Base-by-base conservation (phyloP, 1,140 invertebrate species). In the Brachystomella parvula region DNA sequence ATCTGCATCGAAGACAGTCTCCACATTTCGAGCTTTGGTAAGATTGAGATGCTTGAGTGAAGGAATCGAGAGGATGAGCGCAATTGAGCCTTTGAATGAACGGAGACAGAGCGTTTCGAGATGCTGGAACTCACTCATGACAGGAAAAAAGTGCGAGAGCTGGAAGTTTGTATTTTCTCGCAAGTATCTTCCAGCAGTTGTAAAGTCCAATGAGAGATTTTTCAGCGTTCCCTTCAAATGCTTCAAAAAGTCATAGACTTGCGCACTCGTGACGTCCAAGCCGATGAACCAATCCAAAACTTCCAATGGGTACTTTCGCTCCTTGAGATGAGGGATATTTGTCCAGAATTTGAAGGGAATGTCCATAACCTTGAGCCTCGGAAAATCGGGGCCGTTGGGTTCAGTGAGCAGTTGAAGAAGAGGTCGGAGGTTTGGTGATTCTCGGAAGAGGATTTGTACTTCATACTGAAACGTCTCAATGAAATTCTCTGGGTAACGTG, bases 391-490 rank as follows among this genome's bases (percentile, higher is more conserved):
- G 24, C 49, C 49, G 6, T 9, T 15, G 24, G 9, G 9, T 15
- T 53, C 49, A 24, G 3, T 53, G 49, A 53, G 49, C 3, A 53
- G 24, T 17, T 6, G 24, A 6, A 53, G 12, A 3, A 53, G 21
- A 17, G 49, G 49, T 17, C 49, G 49, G 24, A 53, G 49, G 24
- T 53, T 53, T 53, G 49, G 49, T 24, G 49, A 53, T 26, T 53
- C 49, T 6, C 49, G 49, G 49, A 53, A 53, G 12, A 53, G 21
- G 24, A 53, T 53, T 53, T 53, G 49, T 19, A 53, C 49, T 53
- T 53, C 49, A 26, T 53, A 53, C 49, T 53, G 49, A 53, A 53
- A 53, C 9, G 49, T 53, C 24, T 53, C 49, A 24, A 53, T 53
- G 49, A 53, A 53, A 24, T 53, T 53, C 21, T 53, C 49, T 26